A percentile compares a stretch with the other conserved stretches of the same genome.
phyloP scores from a whole-genome alignment of 2,888 invertebrate genomes.

The Trichacis sp. region DNA sequence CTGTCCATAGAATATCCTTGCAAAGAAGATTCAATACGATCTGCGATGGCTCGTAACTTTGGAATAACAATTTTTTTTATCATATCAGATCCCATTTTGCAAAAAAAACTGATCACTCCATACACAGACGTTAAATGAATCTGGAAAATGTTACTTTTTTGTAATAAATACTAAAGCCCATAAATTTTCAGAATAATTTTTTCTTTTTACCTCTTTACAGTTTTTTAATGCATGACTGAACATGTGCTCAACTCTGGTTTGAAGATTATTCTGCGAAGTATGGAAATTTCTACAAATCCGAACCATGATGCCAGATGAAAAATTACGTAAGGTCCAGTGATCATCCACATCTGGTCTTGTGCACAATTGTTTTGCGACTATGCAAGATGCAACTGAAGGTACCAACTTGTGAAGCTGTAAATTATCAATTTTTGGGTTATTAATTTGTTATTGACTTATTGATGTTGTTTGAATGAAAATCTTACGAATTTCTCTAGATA shows the following conservation, averaged over 20 bases:
- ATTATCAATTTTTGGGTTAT: no score
- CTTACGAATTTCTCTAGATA: slow-evolving; percentile 98
- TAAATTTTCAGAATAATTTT: slow-evolving; percentile 6
- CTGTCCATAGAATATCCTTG: slow-evolving; percentile 86
- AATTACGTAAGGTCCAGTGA: slow-evolving; percentile 98
- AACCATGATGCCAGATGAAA: slow-evolving; percentile 92
- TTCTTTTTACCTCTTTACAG: slow-evolving; percentile 61
- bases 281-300: slow-evolving; percentile 97
- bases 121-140: slow-evolving; percentile 93
- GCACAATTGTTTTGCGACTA: slow-evolving; percentile 95
- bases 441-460: no score
- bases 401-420: slow-evolving; percentile 93
- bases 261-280: slow-evolving; percentile 95
- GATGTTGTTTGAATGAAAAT: slow-evolving; percentile 4
- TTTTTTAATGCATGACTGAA: slow-evolving; percentile 71
- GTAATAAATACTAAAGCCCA: not conserved
- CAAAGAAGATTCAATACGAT: slow-evolving; percentile 75
- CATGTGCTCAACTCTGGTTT: slow-evolving; percentile 90
- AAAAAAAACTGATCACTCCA: slow-evolving; percentile 91
- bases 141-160: slow-evolving; percentile 42
- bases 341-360: slow-evolving; percentile 96
- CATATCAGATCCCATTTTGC: slow-evolving; percentile 90
- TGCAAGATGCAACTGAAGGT: slow-evolving; percentile 96
- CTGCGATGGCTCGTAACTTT: slow-evolving; percentile 81
- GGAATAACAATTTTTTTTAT: slow-evolving; percentile 88